A percentile compares a stretch with the other conserved stretches of the same genome.
Evolutionary conservation across 1,140 invertebrate species (phyloP).

Genomic region (Papilio xuthus): DNA sequence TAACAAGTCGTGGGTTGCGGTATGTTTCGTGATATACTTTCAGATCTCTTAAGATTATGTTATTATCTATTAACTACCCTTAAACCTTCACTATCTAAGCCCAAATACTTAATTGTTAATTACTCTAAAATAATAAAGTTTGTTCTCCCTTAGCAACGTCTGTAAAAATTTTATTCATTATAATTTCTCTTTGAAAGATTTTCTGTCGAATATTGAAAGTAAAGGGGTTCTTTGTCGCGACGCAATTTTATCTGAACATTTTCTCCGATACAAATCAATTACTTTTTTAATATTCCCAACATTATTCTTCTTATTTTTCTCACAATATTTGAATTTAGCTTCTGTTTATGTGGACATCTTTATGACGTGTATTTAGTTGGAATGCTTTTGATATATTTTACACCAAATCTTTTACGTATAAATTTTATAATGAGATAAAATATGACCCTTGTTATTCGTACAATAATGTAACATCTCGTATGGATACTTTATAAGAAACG

Average conservation of each 20-base stretch:
- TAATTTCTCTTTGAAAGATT: constrained; percentile 14
- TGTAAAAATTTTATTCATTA: background rate
- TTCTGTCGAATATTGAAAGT: constrained; percentile 1
- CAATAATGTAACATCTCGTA: background rate
- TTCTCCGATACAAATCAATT: background rate
- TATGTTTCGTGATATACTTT: too few species aligned
- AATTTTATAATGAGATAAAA: too few species aligned
- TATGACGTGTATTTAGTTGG: background rate
- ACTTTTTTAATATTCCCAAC: background rate
- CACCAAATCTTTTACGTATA: too few species aligned
- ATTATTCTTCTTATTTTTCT: background rate
- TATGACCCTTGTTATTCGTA: too few species aligned
- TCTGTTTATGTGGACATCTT: background rate
- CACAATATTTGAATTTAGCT: background rate
- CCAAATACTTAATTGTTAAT: too few species aligned
- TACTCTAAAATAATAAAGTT: too few species aligned
- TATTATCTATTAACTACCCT: too few species aligned
- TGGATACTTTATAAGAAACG: background rate
- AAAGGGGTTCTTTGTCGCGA: background rate
- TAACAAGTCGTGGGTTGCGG: too few species aligned
- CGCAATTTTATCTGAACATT: background rate
- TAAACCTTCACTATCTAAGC: too few species aligned
- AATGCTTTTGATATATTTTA: too few species aligned
- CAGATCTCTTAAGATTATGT: too few species aligned
- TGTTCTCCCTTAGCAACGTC: background rate